Percentiles rank a stretch among this genome's conserved stretches.
Evolutionary conservation across 2,113 vertebrate species (phyloP).

Genomic region (Lycaon pictus): DNA sequence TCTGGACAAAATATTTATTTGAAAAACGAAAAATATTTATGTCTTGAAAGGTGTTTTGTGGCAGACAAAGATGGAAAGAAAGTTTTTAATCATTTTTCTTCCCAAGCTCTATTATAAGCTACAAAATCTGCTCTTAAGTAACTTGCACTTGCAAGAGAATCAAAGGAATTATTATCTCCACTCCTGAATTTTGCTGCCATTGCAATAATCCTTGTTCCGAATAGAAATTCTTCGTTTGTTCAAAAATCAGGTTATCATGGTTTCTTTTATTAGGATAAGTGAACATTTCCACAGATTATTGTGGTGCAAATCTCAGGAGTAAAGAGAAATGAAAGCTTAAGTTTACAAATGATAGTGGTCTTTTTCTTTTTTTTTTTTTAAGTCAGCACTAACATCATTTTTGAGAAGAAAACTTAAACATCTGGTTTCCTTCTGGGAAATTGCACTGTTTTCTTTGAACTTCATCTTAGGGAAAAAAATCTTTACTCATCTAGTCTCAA

Average conservation of each 20-base stretch:
- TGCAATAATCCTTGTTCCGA: not conserved
- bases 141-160: not conserved
- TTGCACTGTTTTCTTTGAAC: constrained; percentile 63
- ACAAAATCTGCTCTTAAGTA: not conserved
- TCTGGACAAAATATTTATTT: constrained; percentile 76
- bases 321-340: constrained; percentile 74
- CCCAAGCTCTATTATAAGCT: not conserved
- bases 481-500: constrained; percentile 8
- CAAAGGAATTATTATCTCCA: not conserved
- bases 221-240: not conserved
- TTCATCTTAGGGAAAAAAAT: constrained; percentile 73
- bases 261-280: constrained; percentile 40
- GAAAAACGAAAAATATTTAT: constrained; percentile 69
- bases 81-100: constrained; percentile 51
- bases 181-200: not conserved
- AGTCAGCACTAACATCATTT: constrained; percentile 59
- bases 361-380: constrained; percentile 60
- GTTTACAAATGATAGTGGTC: constrained; percentile 70
- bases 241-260: not conserved
- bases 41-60: constrained; percentile 60
- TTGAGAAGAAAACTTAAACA: constrained; percentile 82
- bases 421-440: constrained; percentile 84
- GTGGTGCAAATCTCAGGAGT: constrained; percentile 33
- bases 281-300: constrained; percentile 6
- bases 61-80: constrained; percentile 49